A percentile compares a stretch with the other conserved stretches of the same genome.
phyloP scores from a whole-genome alignment of 2,797 vertebrate species.

The Pseudotriccus pelzelni region DNA sequence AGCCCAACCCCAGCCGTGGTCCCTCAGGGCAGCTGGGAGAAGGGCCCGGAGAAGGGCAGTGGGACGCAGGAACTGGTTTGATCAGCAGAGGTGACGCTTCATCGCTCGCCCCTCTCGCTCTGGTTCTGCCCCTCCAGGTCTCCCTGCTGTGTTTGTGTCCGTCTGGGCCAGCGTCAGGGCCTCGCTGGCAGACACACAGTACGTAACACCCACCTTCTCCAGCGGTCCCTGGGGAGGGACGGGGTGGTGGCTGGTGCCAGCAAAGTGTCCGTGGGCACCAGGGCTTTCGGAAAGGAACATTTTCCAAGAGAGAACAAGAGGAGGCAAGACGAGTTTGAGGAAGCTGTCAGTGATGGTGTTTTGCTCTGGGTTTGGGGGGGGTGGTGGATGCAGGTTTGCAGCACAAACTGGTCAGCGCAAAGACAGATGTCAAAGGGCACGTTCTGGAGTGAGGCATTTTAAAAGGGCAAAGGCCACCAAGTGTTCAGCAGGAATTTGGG shows the following conservation, averaged over 20 bases:
- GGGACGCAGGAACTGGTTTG: neutral
- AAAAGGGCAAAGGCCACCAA: neutral
- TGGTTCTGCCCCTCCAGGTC: constrained; percentile 71
- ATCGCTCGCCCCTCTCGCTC: neutral
- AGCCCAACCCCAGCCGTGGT: neutral
- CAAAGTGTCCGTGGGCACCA: neutral
- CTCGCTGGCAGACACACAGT: constrained; percentile 91
- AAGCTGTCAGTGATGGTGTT: neutral
- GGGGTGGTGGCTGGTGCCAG: neutral
- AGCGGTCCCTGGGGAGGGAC: neutral
- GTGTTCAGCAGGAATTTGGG: neutral
- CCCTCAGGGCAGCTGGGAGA: rapidly evolving
- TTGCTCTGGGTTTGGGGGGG: neutral
- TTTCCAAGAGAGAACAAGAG: neutral
- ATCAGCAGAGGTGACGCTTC: neutral
- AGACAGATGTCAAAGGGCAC: neutral
- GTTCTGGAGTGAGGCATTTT: neutral
- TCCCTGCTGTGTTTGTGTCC: constrained; percentile 90
- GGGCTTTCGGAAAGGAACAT: neutral
- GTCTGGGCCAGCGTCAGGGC: constrained; percentile 90
- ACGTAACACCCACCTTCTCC: constrained; percentile 64
- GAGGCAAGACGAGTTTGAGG: rapidly evolving
- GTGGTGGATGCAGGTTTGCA: neutral
- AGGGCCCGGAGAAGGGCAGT: neutral
- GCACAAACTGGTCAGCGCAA: neutral